Base-by-base conservation (phyloP, 1,140 invertebrate genomes). In the Drosophila sproati region DNA sequence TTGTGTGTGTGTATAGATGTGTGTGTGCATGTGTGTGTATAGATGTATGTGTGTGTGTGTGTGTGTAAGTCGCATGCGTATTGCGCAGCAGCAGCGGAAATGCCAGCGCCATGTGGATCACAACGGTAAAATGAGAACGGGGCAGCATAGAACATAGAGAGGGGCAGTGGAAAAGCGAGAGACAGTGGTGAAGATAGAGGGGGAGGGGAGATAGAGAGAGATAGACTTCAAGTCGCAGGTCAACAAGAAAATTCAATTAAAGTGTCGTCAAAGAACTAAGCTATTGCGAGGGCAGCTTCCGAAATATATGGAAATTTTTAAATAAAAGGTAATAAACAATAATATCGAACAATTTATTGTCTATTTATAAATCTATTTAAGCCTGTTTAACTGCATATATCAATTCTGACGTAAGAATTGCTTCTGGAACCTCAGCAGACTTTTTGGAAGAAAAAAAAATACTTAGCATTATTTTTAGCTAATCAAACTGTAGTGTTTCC, bases 71-170 rank as follows among this genome's bases (percentile, higher is more conserved):
- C 41, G 37, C 43, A 12, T 57, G 39, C 39, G 55, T 74, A 76
- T 78, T 75, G 73, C 67, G 73, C 59, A 59, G 39, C 56, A 37
- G 57, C 54, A 60, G 74, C 77, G 77, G 77, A 79, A 77, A 54
- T 73, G 59, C 77, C 67, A 73, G 73, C 52, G 68, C 77, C 73
- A 76, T 76, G 73, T 78, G 73, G 61, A 78, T 61, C 62, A 72
- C 61, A 79, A 79, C 68, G 77, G 77, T 76, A 78, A 71, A 71
- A 37, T 54, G 60, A 57, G 32, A 34, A n/a, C 7, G 34, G 8
- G 2, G 51, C 35, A 48, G 41, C 50, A 32, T 64, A 61, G 39
- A 28, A 35, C 32, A 41, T 41, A 31, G 34, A 50, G 47, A 10
- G 32, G 5, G 20, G 35, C 29, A 6, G 5, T 3, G 12, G 6